A percentile compares a stretch with the other conserved stretches of the same genome.
Conservation (phyloP, 2,888 invertebrate species). For the Reticulitermes lucifugus region DNA sequence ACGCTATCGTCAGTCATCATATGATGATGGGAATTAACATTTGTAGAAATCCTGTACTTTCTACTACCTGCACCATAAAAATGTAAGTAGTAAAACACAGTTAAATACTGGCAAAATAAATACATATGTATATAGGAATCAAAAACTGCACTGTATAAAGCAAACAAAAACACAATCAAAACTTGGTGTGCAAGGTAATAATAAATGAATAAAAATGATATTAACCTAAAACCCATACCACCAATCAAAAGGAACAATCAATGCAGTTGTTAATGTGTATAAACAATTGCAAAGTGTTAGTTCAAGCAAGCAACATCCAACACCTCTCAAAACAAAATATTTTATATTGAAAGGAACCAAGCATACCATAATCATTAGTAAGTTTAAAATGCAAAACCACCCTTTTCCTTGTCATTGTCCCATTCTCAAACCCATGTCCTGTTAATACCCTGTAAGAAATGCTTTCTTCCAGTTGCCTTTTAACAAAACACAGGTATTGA, state of each 20-base stretch:
- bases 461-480: not conserved
- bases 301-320: constrained; percentile 26
- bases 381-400: constrained; percentile 16
- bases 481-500: constrained; percentile 30
- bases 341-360: constrained; percentile 41
- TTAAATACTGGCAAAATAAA: constrained; percentile 25
- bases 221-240: constrained; percentile 21
- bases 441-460: not conserved
- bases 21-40: not conserved
- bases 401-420: not conserved
- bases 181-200: not conserved
- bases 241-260: constrained; percentile 16
- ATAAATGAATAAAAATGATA: constrained; percentile 5
- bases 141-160: not conserved
- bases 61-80: not conserved
- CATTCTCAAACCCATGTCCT: constrained; percentile 8
- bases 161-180: constrained; percentile 7
- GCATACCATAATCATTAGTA: constrained; percentile 34
- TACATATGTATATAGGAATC: constrained; percentile 9
- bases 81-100: not conserved
- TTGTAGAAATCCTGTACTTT: constrained; percentile 19
- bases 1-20: not conserved
- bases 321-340: constrained; percentile 31
- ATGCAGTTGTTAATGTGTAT: constrained; percentile 5
- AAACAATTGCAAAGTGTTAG: constrained; percentile 9